Base-by-base conservation (phyloP, 2,888 invertebrate species). In the Chironomus riparius region DNA sequence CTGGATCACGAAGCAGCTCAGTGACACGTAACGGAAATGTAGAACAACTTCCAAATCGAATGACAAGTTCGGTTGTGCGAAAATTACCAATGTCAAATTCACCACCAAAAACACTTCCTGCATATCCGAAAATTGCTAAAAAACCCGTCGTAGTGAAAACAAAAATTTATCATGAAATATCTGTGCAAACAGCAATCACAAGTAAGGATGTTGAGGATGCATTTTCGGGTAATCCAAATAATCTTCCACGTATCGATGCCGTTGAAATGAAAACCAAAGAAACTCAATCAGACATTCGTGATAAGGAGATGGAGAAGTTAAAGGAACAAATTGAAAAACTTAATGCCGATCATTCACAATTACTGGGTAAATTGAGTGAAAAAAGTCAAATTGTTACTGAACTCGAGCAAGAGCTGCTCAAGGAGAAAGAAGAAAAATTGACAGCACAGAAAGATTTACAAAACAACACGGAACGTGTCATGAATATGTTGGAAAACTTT, bases 131-230 rank as follows among this genome's bases (percentile, higher is more conserved):
- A 68, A 70, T 76, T 4, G 76, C 78, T 10, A 83, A 83, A 77
- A 83, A 83, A 78, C 81, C 82, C 76, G 78, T 79, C 0, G 75
- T 78, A 0, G 82, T 85, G 47, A 88, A 87, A 81, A 90, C 91
- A 0, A 87, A 89, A 80, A 94, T 94, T 78, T 94, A 92, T 82
- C 93, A 93, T 79, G 94, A 94, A 83, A 91, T 88, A 48, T 87
- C 88, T 70, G 87, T 89, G 13, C 94, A 94, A 82, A 94, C 94
- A 0, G 91, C 91, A 24, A 83, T 94, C 72, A 88, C 91, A 0
- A 88, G 90, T 75, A 83, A 85, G 2, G 94, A 94, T 80, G 86
- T 94, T 24, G 91, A 92, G 78, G 88, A 89, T 18, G 90, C 90
- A 4, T 84, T 93, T 73, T 87, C 88, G 0, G 92, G 92, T 1